phyloP scores from a whole-genome alignment of 2,797 vertebrate genomes.

The Zalophus californianus region DNA sequence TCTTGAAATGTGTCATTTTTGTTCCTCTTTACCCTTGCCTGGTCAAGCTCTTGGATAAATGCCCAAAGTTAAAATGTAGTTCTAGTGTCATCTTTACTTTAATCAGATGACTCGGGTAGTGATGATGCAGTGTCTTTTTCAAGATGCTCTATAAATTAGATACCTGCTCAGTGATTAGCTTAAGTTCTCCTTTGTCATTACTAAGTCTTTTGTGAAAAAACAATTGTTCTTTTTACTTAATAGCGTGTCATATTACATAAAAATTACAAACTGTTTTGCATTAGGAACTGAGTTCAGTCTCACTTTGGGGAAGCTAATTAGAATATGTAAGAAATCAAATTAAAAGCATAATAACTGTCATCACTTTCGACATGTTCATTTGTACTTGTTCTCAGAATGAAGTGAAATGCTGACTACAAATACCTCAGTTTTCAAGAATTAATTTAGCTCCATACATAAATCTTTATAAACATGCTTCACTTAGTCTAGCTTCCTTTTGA shows the following conservation, averaged over 20 bases:
- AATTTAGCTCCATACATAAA: slow-evolving; percentile 63
- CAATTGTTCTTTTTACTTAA: slow-evolving; percentile 71
- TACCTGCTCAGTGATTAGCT: slow-evolving; percentile 41
- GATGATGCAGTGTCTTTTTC: slow-evolving; percentile 28
- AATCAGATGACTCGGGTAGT: slow-evolving; percentile 20
- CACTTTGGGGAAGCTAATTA: slow-evolving; percentile 69
- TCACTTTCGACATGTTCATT: slow-evolving; percentile 70
- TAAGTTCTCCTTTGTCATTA: slow-evolving; percentile 55
- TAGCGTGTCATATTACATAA: slow-evolving; percentile 65
- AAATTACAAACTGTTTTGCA: slow-evolving; percentile 65
- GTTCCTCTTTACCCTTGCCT: not conserved
- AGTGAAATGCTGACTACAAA: slow-evolving; percentile 60
- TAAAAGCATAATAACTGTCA: slow-evolving; percentile 74
- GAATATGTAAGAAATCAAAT: slow-evolving; percentile 75
- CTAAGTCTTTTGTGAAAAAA: slow-evolving; percentile 64
- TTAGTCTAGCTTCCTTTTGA: slow-evolving; percentile 46
- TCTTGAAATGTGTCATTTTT: not conserved
- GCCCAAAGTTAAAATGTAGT: slow-evolving; percentile 1
- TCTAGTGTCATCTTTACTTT: slow-evolving; percentile 24
- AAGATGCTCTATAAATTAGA: slow-evolving; percentile 57
- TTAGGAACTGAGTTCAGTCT: slow-evolving; percentile 39
- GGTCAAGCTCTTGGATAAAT: slow-evolving; percentile 13
- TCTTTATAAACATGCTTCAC: slow-evolving; percentile 67
- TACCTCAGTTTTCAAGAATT: slow-evolving; percentile 56
- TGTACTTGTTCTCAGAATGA: slow-evolving; percentile 72